Percentiles rank a stretch among this genome's conserved stretches.
Conservation (phyloP, 2,113 vertebrate species). For the Anhinga rufa region DNA sequence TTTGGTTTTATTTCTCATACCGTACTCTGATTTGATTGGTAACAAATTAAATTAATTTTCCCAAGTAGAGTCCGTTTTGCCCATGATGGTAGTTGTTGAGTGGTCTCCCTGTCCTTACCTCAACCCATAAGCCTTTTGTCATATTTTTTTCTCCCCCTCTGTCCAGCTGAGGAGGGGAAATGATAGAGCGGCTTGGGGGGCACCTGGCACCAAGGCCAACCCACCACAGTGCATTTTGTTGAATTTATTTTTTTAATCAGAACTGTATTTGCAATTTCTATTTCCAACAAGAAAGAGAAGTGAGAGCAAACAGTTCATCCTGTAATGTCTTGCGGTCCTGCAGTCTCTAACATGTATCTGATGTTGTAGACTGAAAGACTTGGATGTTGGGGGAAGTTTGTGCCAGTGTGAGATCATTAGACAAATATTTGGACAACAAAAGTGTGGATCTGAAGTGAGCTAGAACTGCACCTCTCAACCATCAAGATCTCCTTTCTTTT, state of each 20-base stretch:
- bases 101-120: neutral
- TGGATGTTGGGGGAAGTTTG: neutral
- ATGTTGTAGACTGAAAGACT: neutral
- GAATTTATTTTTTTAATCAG: neutral
- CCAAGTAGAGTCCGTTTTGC: neutral
- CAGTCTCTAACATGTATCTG: neutral
- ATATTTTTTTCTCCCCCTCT: neutral
- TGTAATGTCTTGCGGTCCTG: neutral
- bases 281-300: neutral
- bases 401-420: neutral
- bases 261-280: neutral
- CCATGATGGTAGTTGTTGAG: neutral
- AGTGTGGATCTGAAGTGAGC: fast-evolving
- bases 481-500: neutral
- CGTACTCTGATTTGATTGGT: neutral
- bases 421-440: neutral
- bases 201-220: neutral
- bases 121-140: fast-evolving
- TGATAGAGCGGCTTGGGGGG: neutral
- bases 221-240: neutral
- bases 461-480: neutral
- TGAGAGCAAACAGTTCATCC: fast-evolving
- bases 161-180: neutral
- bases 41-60: neutral
- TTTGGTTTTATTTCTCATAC: neutral